phyloP scores from a whole-genome alignment of 2,797 vertebrate genomes.

The Tarsius wallacei region DNA sequence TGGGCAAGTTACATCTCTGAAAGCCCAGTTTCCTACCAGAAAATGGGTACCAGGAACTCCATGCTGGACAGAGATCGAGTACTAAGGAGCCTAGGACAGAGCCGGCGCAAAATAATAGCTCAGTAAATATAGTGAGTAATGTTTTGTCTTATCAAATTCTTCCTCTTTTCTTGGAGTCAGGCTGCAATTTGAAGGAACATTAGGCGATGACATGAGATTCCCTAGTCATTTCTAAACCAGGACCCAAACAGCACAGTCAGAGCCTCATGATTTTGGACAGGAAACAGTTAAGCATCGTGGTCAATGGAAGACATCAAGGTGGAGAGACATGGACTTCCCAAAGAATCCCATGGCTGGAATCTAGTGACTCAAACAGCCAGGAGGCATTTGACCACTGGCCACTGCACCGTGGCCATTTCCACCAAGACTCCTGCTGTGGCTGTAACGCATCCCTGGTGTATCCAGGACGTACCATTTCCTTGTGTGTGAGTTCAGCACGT shows the following conservation, averaged over 20 bases:
- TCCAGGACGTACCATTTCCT: background rate
- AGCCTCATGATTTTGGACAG: background rate
- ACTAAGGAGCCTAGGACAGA: background rate
- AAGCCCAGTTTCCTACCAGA: background rate
- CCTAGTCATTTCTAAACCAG: background rate
- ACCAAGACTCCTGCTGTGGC: background rate
- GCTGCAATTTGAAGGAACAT: background rate
- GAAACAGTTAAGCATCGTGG: background rate
- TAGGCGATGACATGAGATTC: background rate
- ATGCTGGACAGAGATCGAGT: background rate
- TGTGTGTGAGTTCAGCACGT: background rate
- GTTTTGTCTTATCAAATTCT: background rate
- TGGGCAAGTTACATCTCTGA: background rate
- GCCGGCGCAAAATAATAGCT: background rate
- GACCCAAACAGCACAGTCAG: background rate
- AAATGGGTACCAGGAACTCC: slow-evolving; percentile 27
- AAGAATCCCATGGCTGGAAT: background rate
- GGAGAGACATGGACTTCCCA: background rate
- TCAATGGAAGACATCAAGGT: background rate
- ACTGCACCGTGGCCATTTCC: background rate
- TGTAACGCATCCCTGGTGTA: fast-evolving
- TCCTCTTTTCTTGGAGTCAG: background rate
- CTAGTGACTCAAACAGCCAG: background rate
- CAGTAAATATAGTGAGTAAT: background rate
- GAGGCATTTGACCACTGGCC: background rate